These are phyloP conservation scores for Frankliniella intonsa DNA, from an alignment of 2,888 invertebrate genomes.

Conservation along the genomic window DNA sequence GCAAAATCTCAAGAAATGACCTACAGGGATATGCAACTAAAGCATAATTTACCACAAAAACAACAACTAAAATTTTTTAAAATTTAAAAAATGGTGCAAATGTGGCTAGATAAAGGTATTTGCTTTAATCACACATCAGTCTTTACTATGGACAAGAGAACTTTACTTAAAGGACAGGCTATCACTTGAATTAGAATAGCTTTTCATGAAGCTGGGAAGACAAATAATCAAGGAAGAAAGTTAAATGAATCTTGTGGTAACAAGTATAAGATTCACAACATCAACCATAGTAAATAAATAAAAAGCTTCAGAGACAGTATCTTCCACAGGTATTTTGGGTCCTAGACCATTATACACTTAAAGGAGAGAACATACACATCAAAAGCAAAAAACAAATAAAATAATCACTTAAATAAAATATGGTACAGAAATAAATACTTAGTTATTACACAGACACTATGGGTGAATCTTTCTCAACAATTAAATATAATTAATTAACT, in stretches of 20 bases:
- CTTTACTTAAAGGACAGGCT: not conserved
- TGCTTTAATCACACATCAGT: not conserved
- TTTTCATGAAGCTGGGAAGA: not conserved
- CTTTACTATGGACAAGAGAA: not conserved
- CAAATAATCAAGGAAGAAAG: not conserved
- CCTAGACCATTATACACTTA: no score
- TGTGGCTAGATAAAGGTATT: not conserved
- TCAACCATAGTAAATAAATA: not conserved
- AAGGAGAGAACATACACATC: not conserved
- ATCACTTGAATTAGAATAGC: not conserved
- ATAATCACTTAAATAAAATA: not conserved
- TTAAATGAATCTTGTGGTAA: not conserved
- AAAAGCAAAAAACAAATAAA: not conserved
- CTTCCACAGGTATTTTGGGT: not conserved
- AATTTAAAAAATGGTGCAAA: not conserved
- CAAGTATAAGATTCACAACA: not conserved
- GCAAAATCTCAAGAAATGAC: not conserved
- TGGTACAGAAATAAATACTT: slow-evolving; percentile 23
- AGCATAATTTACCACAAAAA: not conserved
- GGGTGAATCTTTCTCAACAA: not conserved
- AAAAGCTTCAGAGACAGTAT: not conserved
- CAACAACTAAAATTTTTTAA: not conserved
- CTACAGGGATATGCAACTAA: not conserved
- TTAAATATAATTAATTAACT: not conserved
- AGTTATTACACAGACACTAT: not conserved